phyloP scores from a whole-genome alignment of 1,140 invertebrate genomes.

The Battus philenor region DNA sequence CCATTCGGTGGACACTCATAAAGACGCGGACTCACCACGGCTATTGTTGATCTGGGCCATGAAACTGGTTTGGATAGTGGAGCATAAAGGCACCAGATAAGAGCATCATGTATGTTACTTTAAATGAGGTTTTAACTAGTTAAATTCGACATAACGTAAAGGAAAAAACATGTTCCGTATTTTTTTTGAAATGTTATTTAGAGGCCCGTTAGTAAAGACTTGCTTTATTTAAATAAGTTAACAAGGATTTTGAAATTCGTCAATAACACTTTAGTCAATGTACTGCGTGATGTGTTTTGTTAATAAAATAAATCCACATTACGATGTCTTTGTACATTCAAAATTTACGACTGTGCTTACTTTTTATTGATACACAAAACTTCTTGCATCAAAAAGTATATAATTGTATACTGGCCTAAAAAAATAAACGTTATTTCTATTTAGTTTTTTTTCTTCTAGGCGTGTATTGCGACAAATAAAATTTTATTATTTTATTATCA shows the following conservation, averaged over 20 bases:
- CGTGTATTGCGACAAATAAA: no score
- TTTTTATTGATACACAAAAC: no score
- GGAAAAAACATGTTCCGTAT: constrained; percentile 11
- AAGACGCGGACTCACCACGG: constrained; percentile 53
- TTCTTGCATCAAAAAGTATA: no score
- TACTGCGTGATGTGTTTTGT: no score
- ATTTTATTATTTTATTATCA: no score
- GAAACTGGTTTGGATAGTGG: constrained; percentile 46
- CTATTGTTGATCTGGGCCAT: constrained; percentile 54
- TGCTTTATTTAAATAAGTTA: constrained; percentile 11
- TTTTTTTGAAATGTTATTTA: constrained; percentile 4
- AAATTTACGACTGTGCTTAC: no score
- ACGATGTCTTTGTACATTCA: no score
- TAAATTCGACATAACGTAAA: constrained; percentile 14
- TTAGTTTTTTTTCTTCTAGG: no score
- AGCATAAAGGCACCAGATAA: constrained; percentile 40
- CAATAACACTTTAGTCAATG: constrained; percentile 7
- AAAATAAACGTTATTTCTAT: no score
- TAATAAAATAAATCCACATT: no score
- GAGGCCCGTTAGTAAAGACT: constrained; percentile 6
- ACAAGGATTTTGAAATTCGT: constrained; percentile 10
- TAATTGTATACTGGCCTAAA: no score
- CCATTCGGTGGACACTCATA: constrained; percentile 35
- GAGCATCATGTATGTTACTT: constrained; percentile 31
- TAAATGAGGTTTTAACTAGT: constrained; percentile 20